phyloP scores from a whole-genome alignment of 2,113 vertebrate genomes.

The Dromaius novaehollandiae region DNA sequence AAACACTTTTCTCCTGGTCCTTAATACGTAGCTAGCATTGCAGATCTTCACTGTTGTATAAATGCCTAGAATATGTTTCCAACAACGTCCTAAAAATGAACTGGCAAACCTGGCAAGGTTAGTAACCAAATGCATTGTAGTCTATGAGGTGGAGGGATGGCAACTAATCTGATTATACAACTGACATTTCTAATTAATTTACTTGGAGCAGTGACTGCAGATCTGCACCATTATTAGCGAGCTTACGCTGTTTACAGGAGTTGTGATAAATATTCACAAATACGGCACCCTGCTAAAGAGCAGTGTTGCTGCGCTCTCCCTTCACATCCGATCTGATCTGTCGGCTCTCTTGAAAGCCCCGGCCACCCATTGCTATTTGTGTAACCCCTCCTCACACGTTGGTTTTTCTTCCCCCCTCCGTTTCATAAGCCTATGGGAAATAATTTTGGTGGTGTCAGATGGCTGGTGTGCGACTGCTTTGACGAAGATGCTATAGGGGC shows the following conservation, averaged over 20 bases:
- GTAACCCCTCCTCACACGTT: neutral
- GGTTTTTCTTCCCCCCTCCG: neutral
- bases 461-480: neutral
- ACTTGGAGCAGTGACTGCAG: neutral
- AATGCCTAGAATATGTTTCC: neutral
- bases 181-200: conserved; percentile 36
- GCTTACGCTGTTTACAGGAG: conserved; percentile 28
- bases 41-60: neutral
- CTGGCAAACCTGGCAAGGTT: neutral
- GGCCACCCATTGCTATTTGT: neutral
- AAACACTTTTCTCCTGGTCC: neutral
- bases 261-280: neutral
- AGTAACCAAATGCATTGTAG: neutral
- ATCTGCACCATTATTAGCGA: neutral
- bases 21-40: neutral
- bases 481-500: neutral
- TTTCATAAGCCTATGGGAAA: neutral
- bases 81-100: neutral
- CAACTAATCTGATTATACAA: conserved; percentile 40
- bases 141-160: neutral
- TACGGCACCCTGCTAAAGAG: too few relatives aligned
- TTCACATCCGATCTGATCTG: neutral
- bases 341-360: neutral
- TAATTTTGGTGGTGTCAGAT: neutral
- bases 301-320: neutral